phyloP scores from a whole-genome alignment of 2,888 invertebrate species.

The Julus scanicus region DNA sequence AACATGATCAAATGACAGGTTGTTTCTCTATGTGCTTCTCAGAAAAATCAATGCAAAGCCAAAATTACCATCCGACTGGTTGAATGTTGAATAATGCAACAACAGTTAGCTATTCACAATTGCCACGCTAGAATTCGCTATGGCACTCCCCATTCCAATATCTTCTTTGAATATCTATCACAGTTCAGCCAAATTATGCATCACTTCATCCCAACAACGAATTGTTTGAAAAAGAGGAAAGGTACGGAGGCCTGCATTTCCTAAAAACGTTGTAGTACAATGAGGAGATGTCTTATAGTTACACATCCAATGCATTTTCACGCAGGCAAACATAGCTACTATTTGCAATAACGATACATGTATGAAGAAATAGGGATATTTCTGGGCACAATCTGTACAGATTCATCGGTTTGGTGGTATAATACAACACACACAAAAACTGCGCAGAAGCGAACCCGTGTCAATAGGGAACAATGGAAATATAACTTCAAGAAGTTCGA shows the following conservation, averaged over 20 bases:
- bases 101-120: constrained; percentile 22
- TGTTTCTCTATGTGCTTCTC: not conserved
- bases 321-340: not conserved
- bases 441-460: not conserved
- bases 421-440: not conserved
- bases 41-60: constrained; percentile 21
- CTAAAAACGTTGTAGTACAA: not conserved
- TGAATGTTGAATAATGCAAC: constrained; percentile 36
- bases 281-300: not conserved
- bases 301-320: not conserved
- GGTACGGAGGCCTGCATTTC: not conserved
- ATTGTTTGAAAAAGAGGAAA: constrained; percentile 11
- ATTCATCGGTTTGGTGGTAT: not conserved
- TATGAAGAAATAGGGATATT: not conserved
- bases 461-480: constrained; percentile 49
- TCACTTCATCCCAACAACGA: constrained; percentile 27
- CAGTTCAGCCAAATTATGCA: constrained; percentile 24
- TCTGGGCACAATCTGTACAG: not conserved
- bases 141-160: not conserved
- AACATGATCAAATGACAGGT: constrained; percentile 27
- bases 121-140: constrained; percentile 14
- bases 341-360: not conserved
- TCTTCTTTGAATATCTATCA: constrained; percentile 42
- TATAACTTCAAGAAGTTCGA: constrained; percentile 48
- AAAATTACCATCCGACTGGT: constrained; percentile 9